Conservation (phyloP, 1,140 invertebrate genomes). For the Catajapyx aquilonaris region DNA sequence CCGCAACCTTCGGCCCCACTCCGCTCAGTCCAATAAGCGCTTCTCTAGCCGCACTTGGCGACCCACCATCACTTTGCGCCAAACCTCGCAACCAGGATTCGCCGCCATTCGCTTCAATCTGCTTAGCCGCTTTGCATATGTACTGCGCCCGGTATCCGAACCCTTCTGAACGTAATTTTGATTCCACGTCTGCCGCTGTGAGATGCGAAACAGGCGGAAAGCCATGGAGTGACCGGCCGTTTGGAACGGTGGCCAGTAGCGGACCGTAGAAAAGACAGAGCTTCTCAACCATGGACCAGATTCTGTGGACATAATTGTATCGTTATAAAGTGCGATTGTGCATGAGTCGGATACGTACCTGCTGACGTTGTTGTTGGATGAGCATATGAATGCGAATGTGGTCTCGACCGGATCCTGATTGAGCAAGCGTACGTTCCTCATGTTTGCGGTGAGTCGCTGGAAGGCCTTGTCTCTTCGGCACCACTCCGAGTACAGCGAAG, state of each 20-base stretch:
- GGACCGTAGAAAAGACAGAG: slow-evolving; percentile 62
- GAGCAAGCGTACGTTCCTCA: slow-evolving; percentile 73
- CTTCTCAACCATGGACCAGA: slow-evolving; percentile 79
- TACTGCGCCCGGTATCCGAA: slow-evolving; percentile 87
- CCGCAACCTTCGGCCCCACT: slow-evolving; percentile 87
- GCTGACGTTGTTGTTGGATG: slow-evolving; percentile 87
- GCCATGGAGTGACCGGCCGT: slow-evolving; percentile 42
- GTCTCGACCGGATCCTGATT: slow-evolving; percentile 81
- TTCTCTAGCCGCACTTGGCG: slow-evolving; percentile 48
- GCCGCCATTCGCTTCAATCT: slow-evolving; percentile 42
- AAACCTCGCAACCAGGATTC: slow-evolving; percentile 46
- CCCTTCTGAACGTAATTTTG: slow-evolving; percentile 45
- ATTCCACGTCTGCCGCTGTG: slow-evolving; percentile 35
- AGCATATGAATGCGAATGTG: slow-evolving; percentile 90
- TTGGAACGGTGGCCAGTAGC: slow-evolving; percentile 40
- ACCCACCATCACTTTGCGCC: slow-evolving; percentile 28
- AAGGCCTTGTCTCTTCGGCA: slow-evolving; percentile 47
- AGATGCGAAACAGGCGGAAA: slow-evolving; percentile 60
- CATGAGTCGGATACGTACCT: slow-evolving; percentile 28
- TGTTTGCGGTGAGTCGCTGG: slow-evolving; percentile 35
- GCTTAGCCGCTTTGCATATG: slow-evolving; percentile 47
- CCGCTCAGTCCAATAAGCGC: slow-evolving; percentile 58
- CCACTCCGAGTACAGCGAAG: slow-evolving; percentile 53
- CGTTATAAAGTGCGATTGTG: slow-evolving; percentile 5
- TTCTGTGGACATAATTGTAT: slow-evolving; percentile 29